These are phyloP conservation scores for Anguilla rostrata DNA, from an alignment of 2,113 vertebrate species.

Conservation along the genomic window DNA sequence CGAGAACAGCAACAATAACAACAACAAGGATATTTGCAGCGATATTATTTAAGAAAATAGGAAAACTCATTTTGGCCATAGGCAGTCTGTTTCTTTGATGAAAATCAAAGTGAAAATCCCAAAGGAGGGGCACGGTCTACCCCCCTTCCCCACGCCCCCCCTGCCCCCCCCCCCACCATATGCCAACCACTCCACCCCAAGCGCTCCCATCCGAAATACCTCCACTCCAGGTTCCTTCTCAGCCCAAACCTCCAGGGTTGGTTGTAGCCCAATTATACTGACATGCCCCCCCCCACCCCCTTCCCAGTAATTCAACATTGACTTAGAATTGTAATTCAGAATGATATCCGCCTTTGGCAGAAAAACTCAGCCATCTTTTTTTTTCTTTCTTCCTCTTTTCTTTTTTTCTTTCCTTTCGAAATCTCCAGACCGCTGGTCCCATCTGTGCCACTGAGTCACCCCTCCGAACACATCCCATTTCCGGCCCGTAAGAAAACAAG, in stretches of 20 bases:
- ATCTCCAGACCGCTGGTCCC: not conserved
- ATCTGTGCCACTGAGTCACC: constrained; percentile 8
- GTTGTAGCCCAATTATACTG: not conserved
- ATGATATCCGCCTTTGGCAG: not conserved
- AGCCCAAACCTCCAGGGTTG: not conserved
- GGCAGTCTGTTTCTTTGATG: too few relatives aligned
- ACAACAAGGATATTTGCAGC: not conserved
- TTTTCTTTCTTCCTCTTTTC: not conserved
- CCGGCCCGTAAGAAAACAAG: constrained; percentile 21
- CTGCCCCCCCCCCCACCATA: too few relatives aligned
- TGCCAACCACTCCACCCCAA: too few relatives aligned
- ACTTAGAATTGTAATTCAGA: not conserved
- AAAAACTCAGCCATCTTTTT: not conserved
- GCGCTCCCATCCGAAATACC: not conserved
- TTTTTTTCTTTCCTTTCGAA: not conserved
- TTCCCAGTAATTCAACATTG: not conserved
- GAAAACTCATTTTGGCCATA: not conserved
- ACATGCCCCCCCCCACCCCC: not conserved
- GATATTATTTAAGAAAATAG: not conserved
- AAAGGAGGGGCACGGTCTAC: not conserved
- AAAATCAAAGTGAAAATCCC: not conserved
- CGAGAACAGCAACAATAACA: too few relatives aligned
- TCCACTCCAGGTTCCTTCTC: not conserved
- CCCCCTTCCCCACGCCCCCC: too few relatives aligned
- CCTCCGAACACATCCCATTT: constrained; percentile 35